Base-by-base conservation (phyloP, 53 echinoderm and acorn worm species). In the Astropecten irregularis region DNA sequence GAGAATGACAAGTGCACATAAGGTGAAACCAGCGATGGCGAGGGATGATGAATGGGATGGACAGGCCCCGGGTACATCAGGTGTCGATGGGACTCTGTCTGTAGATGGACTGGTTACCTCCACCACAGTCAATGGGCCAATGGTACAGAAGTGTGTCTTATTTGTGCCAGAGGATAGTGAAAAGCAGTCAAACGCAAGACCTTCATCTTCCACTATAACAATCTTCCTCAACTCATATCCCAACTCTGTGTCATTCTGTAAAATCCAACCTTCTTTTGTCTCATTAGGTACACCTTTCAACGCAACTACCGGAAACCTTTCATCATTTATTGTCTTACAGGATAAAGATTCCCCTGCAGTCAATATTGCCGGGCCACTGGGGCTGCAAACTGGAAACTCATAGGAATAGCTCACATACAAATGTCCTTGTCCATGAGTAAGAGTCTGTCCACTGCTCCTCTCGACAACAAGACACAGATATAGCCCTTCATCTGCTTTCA, bases 351-450 rank as follows among this genome's bases (percentile, higher is more conserved):
- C 76, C 39, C 76, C 76, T 13, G 38, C 76, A 4, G 11, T 28
- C 56, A 76, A 56, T 14, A 16, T n/a, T 25, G 58, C 28, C 29
- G 76, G 38, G 37, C 76, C 76, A 6, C 40, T 40, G 10, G 58
- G 76, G 26, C 15, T 18, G 57, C 76, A 76, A 40, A 76, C 76
- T 42, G 76, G 76, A 38, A 76, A 76, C 57, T 76, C 76, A 18
- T 57, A 37, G 5, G 57, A 37, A 39, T 21, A 56, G 53, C 57
- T 57, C 23, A 57, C 76, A 39, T 15, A 36, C 14, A 76, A 5
- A 11, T 25, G n/a, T 16, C 27, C 40, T 9, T 15, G 18, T 28
- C 40, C 56, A 57, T 57, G 40, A 22, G 8, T 10, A 34, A 76
- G 1, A 25, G 23, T 57, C 2, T 0, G 2, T 28, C 38, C 40